phyloP scores from a whole-genome alignment of 2,113 vertebrate species.

The Ciconia maguari region DNA sequence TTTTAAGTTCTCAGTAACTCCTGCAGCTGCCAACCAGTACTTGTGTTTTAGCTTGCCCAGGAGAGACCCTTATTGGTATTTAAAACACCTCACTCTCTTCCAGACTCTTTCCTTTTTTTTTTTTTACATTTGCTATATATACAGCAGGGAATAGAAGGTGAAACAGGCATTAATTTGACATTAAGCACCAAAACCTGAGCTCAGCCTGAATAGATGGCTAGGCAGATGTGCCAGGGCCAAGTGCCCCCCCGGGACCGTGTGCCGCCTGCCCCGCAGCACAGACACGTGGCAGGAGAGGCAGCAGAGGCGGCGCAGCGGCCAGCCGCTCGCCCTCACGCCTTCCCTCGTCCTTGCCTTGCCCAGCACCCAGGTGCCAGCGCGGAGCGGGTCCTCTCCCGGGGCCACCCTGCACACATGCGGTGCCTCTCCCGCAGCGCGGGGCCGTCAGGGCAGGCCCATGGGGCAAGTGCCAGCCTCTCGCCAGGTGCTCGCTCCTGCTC shows the following conservation, averaged over 20 bases:
- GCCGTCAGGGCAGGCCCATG: background rate
- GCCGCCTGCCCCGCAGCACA: background rate
- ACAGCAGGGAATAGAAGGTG: background rate
- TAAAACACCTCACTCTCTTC: background rate
- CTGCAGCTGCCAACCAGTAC: background rate
- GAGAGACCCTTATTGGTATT: background rate
- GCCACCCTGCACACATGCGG: background rate
- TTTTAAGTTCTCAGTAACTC: background rate
- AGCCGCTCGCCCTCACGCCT: accelerated
- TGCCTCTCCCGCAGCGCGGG: accelerated
- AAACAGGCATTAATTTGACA: background rate
- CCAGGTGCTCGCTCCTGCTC: background rate
- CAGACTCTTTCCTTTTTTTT: background rate
- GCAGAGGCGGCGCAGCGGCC: background rate
- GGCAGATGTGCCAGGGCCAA: background rate
- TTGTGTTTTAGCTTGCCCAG: constrained; percentile 8
- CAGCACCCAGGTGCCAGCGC: background rate
- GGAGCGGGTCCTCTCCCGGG: background rate
- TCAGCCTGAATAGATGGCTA: background rate
- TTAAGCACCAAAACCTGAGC: background rate
- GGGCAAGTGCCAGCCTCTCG: background rate
- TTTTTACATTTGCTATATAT: background rate
- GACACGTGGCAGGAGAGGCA: background rate
- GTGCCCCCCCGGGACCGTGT: accelerated
- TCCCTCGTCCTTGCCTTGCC: background rate